Conservation (phyloP, 2,888 invertebrate species). For the Hydraecia micacea region DNA sequence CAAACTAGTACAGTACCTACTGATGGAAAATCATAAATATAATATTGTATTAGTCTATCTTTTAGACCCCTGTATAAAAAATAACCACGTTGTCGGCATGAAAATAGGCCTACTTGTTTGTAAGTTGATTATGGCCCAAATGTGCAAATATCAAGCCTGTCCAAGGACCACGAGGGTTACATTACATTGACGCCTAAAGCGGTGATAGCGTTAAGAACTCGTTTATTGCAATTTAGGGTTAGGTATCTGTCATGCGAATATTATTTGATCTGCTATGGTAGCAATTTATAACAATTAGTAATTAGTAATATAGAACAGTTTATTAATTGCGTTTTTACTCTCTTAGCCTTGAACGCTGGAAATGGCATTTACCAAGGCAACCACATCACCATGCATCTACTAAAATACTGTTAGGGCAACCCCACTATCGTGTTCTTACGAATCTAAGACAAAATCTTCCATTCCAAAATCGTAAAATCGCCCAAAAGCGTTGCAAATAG, state of each 20-base stretch:
- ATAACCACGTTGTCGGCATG: background rate
- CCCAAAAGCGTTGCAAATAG: background rate
- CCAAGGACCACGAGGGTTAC: slow-evolving; percentile 49
- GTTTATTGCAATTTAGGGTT: slow-evolving; percentile 48
- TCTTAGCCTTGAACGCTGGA: background rate
- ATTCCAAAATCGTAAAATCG: no score
- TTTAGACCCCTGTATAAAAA: background rate
- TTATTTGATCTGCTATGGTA: slow-evolving; percentile 24
- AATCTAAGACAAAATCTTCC: background rate
- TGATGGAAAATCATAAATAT: background rate
- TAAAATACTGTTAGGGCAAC: background rate
- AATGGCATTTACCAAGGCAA: background rate
- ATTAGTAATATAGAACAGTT: slow-evolving; percentile 6
- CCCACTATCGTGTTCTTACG: background rate
- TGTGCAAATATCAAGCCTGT: slow-evolving; percentile 34
- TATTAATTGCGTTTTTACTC: background rate
- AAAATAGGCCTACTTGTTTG: background rate
- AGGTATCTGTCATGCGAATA: slow-evolving; percentile 49
- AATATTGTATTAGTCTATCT: background rate
- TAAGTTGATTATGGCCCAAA: slow-evolving; percentile 5
- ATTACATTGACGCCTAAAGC: slow-evolving; percentile 39
- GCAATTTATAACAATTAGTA: slow-evolving; percentile 11
- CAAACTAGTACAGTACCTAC: no score
- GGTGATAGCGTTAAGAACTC: slow-evolving; percentile 41
- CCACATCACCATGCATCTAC: background rate